Evolutionary conservation across 2,888 invertebrate species (phyloP).

Genomic region (Megastigmus dorsalis): DNA sequence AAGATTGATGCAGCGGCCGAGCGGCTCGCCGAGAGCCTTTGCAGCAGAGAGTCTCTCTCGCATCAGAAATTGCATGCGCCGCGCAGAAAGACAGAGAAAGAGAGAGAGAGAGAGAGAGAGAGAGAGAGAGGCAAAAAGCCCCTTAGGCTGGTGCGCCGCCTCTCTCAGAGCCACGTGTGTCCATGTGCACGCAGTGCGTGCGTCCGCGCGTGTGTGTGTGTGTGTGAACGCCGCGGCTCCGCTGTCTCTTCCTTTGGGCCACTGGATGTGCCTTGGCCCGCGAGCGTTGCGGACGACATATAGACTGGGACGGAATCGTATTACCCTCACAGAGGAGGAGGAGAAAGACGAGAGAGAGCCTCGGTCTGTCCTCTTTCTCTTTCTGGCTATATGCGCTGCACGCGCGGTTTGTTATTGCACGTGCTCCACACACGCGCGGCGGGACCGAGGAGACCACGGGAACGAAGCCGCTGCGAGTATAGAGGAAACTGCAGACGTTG

Average conservation of each 20-base stretch:
- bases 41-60: too few relatives aligned
- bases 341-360: background rate
- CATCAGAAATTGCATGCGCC: constrained; percentile 57
- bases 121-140: constrained; percentile 51
- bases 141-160: constrained; percentile 23
- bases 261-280: background rate
- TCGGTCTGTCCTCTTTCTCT: background rate
- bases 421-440: constrained; percentile 32
- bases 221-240: background rate
- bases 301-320: constrained; percentile 37
- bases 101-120: too few relatives aligned
- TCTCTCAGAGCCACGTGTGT: too few relatives aligned
- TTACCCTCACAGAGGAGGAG: constrained; percentile 11
- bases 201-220: background rate
- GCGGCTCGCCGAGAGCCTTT: constrained; percentile 22
- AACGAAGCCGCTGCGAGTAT: too few relatives aligned
- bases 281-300: constrained; percentile 22
- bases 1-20: constrained; percentile 59
- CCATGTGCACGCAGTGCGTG: too few relatives aligned
- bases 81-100: too few relatives aligned
- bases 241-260: constrained; percentile 10
- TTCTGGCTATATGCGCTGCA: background rate
- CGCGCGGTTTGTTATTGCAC: constrained; percentile 44
- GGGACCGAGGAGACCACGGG: background rate
- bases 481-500: too few relatives aligned